A percentile compares a stretch with the other conserved stretches of the same genome.
phyloP scores from a whole-genome alignment of 1,140 invertebrate genomes.

The Aphelenchoides besseyi region DNA sequence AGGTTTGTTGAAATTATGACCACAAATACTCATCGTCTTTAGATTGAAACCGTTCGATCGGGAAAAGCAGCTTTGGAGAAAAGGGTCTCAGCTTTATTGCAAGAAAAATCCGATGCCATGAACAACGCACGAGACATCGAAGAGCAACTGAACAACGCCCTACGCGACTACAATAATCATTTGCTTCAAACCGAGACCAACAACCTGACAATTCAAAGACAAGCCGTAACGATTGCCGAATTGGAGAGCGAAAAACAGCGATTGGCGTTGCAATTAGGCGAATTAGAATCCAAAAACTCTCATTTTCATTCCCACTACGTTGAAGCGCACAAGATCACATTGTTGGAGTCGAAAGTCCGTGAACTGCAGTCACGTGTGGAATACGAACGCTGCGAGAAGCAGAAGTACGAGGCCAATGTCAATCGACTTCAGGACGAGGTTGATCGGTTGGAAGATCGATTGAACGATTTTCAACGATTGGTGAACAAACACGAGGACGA shows the following conservation, averaged over 20 bases:
- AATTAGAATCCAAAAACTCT: background rate
- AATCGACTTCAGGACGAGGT: conserved; percentile 10
- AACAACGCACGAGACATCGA: background rate
- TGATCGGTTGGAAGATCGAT: conserved; percentile 13
- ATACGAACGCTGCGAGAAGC: conserved; percentile 15
- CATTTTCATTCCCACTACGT: conserved; percentile 12
- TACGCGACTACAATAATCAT: conserved; percentile 6
- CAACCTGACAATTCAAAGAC: background rate
- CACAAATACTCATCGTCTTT: background rate
- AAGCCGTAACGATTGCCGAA: conserved; percentile 15
- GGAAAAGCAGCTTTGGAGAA: conserved; percentile 2
- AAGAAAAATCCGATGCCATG: conserved; percentile 8
- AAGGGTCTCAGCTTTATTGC: background rate
- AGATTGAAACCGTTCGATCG: conserved; percentile 16
- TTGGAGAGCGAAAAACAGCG: conserved; percentile 13
- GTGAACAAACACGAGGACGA: conserved; percentile 13
- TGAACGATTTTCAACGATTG: conserved; percentile 7
- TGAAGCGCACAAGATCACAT: conserved; percentile 14
- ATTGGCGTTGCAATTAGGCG: background rate
- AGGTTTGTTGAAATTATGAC: background rate
- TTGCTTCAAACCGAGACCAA: conserved; percentile 9
- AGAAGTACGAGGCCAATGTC: background rate
- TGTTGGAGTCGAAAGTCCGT: background rate
- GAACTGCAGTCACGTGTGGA: conserved; percentile 13
- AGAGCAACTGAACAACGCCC: conserved; percentile 13